Percentiles rank a stretch among this genome's conserved stretches.
phyloP scores from a whole-genome alignment of 2,113 vertebrate genomes.

The Hemicordylus capensis region DNA sequence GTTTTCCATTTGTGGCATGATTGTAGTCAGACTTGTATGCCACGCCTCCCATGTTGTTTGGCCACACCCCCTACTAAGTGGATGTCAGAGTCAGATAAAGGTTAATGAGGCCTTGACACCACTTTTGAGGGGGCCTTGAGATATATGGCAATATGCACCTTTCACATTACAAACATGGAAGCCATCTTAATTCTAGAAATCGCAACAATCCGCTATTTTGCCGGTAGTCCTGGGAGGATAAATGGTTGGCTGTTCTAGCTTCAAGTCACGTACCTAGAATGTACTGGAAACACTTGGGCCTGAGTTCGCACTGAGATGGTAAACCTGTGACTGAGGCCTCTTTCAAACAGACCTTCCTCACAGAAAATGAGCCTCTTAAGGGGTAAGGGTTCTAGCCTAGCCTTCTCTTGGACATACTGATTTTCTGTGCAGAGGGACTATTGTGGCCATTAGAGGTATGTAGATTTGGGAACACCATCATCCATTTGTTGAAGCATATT shows the following conservation, averaged over 20 bases:
- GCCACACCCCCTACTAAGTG: too few relatives aligned
- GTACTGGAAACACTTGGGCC: neutral
- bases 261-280: neutral
- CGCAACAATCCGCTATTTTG: neutral
- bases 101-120: neutral
- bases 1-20: too few relatives aligned
- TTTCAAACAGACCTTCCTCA: too few relatives aligned
- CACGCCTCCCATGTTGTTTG: too few relatives aligned
- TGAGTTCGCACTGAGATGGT: neutral
- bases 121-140: neutral
- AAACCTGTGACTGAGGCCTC: neutral
- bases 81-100: neutral
- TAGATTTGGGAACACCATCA: neutral
- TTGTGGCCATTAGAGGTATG: neutral
- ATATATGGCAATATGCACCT: neutral
- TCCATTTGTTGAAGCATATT: neutral
- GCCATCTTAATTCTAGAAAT: neutral
- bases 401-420: too few relatives aligned
- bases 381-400: too few relatives aligned
- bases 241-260: neutral
- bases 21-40: too few relatives aligned
- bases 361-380: too few relatives aligned
- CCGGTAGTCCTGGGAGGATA: neutral
- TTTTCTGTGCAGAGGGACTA: too few relatives aligned
- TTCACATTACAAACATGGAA: neutral